A percentile compares a stretch with the other conserved stretches of the same genome.
Evolutionary conservation across 2,113 vertebrate species (phyloP).

Genomic region (Oncorhynchus tshawytscha): DNA sequence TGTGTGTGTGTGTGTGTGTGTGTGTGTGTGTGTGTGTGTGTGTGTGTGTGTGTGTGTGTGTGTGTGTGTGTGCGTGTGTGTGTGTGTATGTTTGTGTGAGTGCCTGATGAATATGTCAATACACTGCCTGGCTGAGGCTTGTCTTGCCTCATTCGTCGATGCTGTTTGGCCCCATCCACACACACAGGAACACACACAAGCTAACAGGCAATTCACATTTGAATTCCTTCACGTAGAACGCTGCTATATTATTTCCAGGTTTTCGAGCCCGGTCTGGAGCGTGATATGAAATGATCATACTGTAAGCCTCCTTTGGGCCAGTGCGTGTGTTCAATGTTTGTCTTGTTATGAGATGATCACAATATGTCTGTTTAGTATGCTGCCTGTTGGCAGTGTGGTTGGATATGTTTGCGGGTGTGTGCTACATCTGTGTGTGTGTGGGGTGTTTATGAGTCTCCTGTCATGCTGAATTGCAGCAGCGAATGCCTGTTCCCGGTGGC

Average conservation of each 20-base stretch:
- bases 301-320: conserved; percentile 51
- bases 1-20: conserved; percentile 14
- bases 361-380: conserved; percentile 37
- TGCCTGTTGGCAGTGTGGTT: conserved; percentile 41
- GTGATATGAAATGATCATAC: conserved; percentile 66
- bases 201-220: conserved; percentile 59
- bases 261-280: conserved; percentile 36
- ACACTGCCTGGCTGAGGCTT: conserved; percentile 34
- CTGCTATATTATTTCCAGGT: conserved; percentile 71
- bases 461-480: conserved; percentile 44
- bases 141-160: conserved; percentile 35
- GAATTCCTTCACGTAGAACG: conserved; percentile 57
- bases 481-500: conserved; percentile 9
- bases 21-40: conserved; percentile 26
- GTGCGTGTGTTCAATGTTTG: conserved; percentile 17
- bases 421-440: conserved; percentile 28
- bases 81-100: background rate
- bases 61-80: background rate
- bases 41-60: conserved; percentile 16
- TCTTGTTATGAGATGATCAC: conserved; percentile 53
- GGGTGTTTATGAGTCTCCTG: conserved; percentile 46
- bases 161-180: conserved; percentile 16
- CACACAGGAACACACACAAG: conserved; percentile 3
- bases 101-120: conserved; percentile 9
- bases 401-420: background rate